Conservation (phyloP, 1,140 invertebrate genomes). For the Drosophila quadrilineata region DNA sequence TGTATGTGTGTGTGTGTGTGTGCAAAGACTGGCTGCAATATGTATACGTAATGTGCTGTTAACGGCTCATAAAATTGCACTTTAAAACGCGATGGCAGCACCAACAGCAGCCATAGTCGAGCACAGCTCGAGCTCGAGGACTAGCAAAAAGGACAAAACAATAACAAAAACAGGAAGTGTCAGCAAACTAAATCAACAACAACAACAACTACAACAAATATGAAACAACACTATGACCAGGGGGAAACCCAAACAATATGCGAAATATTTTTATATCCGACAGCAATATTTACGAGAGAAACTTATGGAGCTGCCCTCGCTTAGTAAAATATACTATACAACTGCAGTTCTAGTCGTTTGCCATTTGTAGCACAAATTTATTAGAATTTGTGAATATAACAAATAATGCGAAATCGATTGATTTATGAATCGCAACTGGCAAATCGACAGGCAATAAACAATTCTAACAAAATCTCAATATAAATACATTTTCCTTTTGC, state of each 20-base stretch:
- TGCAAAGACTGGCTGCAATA: constrained; percentile 20
- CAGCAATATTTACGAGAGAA: not conserved
- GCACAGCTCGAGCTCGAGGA: not conserved
- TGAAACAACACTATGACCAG: constrained; percentile 7
- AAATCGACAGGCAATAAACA: too few species aligned
- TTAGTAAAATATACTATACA: too few species aligned
- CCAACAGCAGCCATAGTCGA: constrained; percentile 32
- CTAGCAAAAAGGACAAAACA: constrained; percentile 37
- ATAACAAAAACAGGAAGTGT: constrained; percentile 64
- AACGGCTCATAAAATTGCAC: constrained; percentile 69
- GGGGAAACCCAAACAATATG: not conserved
- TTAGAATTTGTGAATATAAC: constrained; percentile 21
- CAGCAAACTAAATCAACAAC: constrained; percentile 21
- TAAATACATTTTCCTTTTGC: too few species aligned
- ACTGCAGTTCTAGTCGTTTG: constrained; percentile 3
- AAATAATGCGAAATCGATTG: too few species aligned
- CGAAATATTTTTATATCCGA: not conserved
- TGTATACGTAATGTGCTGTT: constrained; percentile 56
- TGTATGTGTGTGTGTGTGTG: not conserved
- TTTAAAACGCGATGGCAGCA: constrained; percentile 65
- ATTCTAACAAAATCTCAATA: too few species aligned
- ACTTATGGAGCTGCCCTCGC: not conserved
- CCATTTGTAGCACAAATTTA: too few species aligned
- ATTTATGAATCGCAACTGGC: too few species aligned
- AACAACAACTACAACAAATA: constrained; percentile 5